Evolutionary conservation across 2,888 invertebrate genomes (phyloP).

Genomic region (Allolobophora icterica): DNA sequence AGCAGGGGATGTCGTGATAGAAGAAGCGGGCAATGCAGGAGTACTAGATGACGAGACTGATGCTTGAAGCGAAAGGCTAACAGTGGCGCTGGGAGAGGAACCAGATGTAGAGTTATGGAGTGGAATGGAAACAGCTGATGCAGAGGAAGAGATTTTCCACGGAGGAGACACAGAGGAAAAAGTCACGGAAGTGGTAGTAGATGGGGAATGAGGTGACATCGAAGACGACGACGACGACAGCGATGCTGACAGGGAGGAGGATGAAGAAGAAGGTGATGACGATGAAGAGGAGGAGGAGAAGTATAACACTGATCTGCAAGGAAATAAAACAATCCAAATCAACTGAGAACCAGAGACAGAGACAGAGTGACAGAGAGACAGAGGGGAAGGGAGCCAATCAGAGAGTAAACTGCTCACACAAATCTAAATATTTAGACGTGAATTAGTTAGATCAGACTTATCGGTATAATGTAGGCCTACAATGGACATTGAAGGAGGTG

Average conservation of each 20-base stretch:
- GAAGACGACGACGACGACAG: not conserved
- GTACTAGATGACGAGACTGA: not conserved
- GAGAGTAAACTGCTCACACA: not conserved
- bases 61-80: not conserved
- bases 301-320: not conserved
- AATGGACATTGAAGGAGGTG: too few relatives aligned
- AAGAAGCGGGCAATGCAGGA: not conserved
- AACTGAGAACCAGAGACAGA: not conserved
- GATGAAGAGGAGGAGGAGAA: not conserved
- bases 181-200: not conserved
- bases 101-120: not conserved
- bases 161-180: not conserved
- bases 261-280: not conserved
- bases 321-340: not conserved
- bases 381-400: not conserved
- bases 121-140: not conserved
- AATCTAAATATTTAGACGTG: not conserved
- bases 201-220: not conserved
- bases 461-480: too few relatives aligned
- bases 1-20: not conserved
- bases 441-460: too few relatives aligned
- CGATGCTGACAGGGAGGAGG: not conserved
- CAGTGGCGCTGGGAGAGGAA: not conserved
- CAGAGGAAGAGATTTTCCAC: slow-evolving; percentile 2
- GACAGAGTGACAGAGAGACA: too few relatives aligned